phyloP scores from a whole-genome alignment of 2,888 invertebrate genomes.

The Netelia inedita region DNA sequence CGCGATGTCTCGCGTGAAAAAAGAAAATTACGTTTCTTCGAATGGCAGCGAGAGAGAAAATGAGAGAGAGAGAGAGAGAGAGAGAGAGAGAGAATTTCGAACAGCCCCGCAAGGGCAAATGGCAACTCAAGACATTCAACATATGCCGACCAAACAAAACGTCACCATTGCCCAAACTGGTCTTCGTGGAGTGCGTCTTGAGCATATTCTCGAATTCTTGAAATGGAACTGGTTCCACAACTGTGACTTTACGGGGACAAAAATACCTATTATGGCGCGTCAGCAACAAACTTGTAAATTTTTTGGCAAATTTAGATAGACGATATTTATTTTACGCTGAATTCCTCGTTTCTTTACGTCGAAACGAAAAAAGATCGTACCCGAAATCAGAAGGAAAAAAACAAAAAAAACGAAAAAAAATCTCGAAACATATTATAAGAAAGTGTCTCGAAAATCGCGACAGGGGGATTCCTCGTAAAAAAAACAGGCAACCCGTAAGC shows the following conservation, averaged over 20 bases:
- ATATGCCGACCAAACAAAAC: conserved; percentile 30
- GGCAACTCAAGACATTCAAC: conserved; percentile 13
- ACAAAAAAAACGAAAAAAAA: conserved; percentile 1
- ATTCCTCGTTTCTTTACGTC: conserved; percentile 15
- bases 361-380: conserved; percentile 15
- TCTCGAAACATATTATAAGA: conserved; percentile 55
- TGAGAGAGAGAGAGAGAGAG: neutral
- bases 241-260: conserved; percentile 19
- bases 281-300: conserved; percentile 39
- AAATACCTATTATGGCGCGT: conserved; percentile 56
- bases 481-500: conserved; percentile 22
- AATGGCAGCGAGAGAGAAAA: neutral
- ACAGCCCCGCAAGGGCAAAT: neutral
- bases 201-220: conserved; percentile 53
- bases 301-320: conserved; percentile 34
- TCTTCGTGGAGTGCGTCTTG: conserved; percentile 30
- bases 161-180: conserved; percentile 60
- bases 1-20: conserved; percentile 22
- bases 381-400: conserved; percentile 3
- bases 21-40: neutral
- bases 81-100: neutral
- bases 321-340: conserved; percentile 33
- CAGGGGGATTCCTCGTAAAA: conserved; percentile 54
- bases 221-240: conserved; percentile 64
- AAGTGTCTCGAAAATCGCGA: conserved; percentile 43